Base-by-base conservation (phyloP, 2,888 invertebrate genomes). In the Drosophila peninsularis region DNA sequence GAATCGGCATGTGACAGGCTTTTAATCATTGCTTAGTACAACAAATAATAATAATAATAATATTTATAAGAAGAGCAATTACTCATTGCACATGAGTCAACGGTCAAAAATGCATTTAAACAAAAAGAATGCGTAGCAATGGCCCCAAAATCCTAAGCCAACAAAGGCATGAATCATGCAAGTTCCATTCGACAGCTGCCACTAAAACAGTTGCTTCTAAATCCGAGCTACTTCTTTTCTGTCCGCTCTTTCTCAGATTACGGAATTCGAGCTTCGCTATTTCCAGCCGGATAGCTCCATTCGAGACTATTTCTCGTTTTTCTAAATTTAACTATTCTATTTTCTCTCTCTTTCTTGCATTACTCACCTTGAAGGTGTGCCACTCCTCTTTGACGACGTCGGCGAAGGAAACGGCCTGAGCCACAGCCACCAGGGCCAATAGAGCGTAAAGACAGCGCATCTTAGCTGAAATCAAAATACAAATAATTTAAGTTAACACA, bases 371-470 rank as follows among this genome's bases (percentile, higher is more conserved):
- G 90, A 94, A 96, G 0, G 95, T 93, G n/a, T 93, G 92, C 96
- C 96, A 96, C 93, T 96, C 96, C 90, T 96, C 96, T 75, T 93
- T 93, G 54, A 96, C 93, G 70, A 97, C 93, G 85, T 97, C 96
- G 77, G 94, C 93, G 88, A 96, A 94, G 63, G 95, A 95, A 52
- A 96, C 94, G 5, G 96, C 96, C 56, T 94, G 94, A 36, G 93
- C 93, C 3, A 93, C 93, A 71, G 94, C 94, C 79, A 94, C 82
- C 64, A 91, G 75, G 73, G 85, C 87, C 64, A 91, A 68, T 32
- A 90, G 73, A 24, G 82, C 74, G 27, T 79, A 21, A 52, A 90
- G 68, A 63, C 78, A 72, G 78, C 88, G 90, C 91, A 91, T 90
- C 2, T 53, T 37, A 63, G 49, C 71, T 71, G 58, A n/a, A 85